These are phyloP conservation scores for Anticlea derivata DNA, from an alignment of 2,888 invertebrate species.

Conservation along the genomic window DNA sequence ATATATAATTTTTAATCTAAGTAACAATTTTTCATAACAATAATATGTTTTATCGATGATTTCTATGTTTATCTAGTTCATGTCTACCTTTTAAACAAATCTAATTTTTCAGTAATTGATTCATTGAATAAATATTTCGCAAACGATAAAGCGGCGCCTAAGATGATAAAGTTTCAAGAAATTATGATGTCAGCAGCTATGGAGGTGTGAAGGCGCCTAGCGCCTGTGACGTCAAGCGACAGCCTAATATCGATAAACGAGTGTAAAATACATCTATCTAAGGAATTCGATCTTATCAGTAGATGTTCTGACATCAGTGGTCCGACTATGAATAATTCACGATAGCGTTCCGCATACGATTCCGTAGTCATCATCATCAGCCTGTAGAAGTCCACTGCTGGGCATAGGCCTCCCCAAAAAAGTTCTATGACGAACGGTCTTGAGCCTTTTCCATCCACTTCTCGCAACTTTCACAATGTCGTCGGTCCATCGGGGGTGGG, in stretches of 20 bases:
- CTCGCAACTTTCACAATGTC: too few species aligned
- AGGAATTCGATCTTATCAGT: conserved; percentile 20
- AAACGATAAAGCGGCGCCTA: conserved; percentile 42
- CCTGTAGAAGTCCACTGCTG: too few species aligned
- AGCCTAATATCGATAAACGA: conserved; percentile 11
- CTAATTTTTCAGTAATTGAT: conserved; percentile 22
- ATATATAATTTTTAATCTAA: too few species aligned
- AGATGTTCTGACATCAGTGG: conserved; percentile 5
- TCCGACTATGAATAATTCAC: not conserved
- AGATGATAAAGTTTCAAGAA: conserved; percentile 30
- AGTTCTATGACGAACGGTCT: too few species aligned
- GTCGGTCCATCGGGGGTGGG: too few species aligned
- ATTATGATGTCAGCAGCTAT: conserved; percentile 28
- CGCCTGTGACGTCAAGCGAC: conserved; percentile 22
- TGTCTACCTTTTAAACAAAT: not conserved
- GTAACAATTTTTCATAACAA: too few species aligned
- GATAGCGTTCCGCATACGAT: too few species aligned
- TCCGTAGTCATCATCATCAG: too few species aligned
- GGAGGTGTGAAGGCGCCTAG: conserved; percentile 33
- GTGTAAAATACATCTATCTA: conserved; percentile 11
- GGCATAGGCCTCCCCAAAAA: too few species aligned
- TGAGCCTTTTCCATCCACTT: too few species aligned
- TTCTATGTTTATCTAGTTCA: too few species aligned
- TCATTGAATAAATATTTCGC: conserved; percentile 41
- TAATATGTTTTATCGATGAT: too few species aligned